Percentiles rank a stretch among this genome's conserved stretches.
Conservation (phyloP, 2,113 vertebrate genomes). For the Zingel zingel region DNA sequence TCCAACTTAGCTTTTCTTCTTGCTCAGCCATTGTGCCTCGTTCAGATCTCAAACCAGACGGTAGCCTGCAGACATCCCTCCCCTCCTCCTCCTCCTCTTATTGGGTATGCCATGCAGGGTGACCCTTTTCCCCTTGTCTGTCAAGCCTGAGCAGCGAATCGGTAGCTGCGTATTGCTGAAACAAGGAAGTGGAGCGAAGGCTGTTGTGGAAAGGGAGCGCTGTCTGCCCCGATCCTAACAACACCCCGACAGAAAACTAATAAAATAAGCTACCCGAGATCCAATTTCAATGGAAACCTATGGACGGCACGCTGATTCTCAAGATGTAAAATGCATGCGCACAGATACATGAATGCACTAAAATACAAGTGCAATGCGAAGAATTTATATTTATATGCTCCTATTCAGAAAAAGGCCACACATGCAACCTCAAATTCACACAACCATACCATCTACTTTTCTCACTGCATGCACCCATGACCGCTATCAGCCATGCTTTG, state of each 20-base stretch:
- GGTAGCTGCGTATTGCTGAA: slow-evolving; percentile 51
- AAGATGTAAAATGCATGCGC: slow-evolving; percentile 18
- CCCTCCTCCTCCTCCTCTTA: slow-evolving; percentile 61
- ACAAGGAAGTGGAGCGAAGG: slow-evolving; percentile 71
- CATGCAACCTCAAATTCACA: slow-evolving; percentile 66
- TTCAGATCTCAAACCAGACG: slow-evolving; percentile 64
- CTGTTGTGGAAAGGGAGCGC: slow-evolving; percentile 65
- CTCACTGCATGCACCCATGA: slow-evolving; percentile 75
- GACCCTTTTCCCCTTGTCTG: slow-evolving; percentile 72
- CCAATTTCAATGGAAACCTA: slow-evolving; percentile 42
- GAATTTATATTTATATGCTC: slow-evolving; percentile 49
- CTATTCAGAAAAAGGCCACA: slow-evolving; percentile 44
- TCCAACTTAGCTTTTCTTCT: slow-evolving; percentile 32
- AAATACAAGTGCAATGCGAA: slow-evolving; percentile 29
- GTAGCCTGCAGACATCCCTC: slow-evolving; percentile 66
- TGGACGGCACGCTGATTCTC: slow-evolving; percentile 27
- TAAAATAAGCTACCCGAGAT: slow-evolving; percentile 39
- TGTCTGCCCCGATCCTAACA: slow-evolving; percentile 49
- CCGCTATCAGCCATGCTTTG: slow-evolving; percentile 83
- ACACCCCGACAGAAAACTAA: slow-evolving; percentile 46
- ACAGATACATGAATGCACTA: slow-evolving; percentile 38
- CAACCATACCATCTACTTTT: slow-evolving; percentile 64
- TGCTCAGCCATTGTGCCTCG: slow-evolving; percentile 58
- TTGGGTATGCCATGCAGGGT: slow-evolving; percentile 69
- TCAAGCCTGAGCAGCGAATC: slow-evolving; percentile 73